Conservation (phyloP, 1,140 invertebrate genomes). For the Hypsibius dujardini region DNA sequence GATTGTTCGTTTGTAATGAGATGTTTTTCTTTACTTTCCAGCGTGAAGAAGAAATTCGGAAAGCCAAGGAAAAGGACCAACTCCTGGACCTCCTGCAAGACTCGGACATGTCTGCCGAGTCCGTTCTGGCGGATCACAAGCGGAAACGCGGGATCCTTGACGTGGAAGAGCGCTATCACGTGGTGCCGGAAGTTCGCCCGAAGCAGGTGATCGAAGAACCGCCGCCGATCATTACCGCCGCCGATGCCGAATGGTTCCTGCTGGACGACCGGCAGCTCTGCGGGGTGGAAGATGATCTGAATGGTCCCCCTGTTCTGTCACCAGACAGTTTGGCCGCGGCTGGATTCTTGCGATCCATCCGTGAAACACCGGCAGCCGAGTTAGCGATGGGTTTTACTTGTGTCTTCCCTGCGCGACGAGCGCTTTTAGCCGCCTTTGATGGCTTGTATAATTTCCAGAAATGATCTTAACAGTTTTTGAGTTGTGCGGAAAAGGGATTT, state of each 20-base stretch:
- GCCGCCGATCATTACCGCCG: conserved; percentile 37
- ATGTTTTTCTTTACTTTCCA: conserved; percentile 17
- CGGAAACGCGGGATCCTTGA: conserved; percentile 21
- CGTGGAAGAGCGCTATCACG: conserved; percentile 22
- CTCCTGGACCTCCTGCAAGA: conserved; percentile 28
- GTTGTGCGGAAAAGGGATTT: too few relatives aligned
- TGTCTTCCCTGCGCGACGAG: conserved; percentile 61
- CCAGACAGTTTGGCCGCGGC: conserved; percentile 43
- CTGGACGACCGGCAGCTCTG: conserved; percentile 49
- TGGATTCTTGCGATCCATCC: conserved; percentile 59
- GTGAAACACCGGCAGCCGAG: conserved; percentile 49
- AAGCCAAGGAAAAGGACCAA: conserved; percentile 23
- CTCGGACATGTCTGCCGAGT: conserved; percentile 38
- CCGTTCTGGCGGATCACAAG: conserved; percentile 60
- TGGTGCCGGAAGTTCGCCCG: conserved; percentile 33
- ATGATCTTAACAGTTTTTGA: too few relatives aligned
- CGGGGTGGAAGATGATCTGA: conserved; percentile 36
- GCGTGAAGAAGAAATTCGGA: conserved; percentile 20
- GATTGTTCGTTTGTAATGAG: too few relatives aligned
- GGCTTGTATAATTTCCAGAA: conserved; percentile 46
- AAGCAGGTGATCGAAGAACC: conserved; percentile 23
- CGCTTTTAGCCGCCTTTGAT: conserved; percentile 69
- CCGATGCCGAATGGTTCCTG: conserved; percentile 53
- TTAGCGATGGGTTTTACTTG: conserved; percentile 69
- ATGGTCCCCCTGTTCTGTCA: conserved; percentile 54